These are phyloP conservation scores for Apogon hyalosoma DNA, from an alignment of 2,797 vertebrate genomes.

Conservation along the genomic window DNA sequence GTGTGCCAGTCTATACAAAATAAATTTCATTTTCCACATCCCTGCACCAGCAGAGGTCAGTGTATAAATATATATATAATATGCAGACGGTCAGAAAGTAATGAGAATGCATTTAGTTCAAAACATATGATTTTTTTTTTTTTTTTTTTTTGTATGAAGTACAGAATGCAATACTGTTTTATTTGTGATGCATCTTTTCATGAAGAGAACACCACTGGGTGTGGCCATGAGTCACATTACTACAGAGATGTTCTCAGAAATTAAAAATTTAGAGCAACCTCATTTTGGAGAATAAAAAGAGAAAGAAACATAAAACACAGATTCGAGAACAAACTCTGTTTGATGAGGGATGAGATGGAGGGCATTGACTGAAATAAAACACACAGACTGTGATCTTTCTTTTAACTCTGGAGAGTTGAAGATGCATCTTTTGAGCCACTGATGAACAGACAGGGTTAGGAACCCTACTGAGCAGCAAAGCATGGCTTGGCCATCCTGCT, in stretches of 20 bases:
- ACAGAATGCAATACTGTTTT: too few species aligned
- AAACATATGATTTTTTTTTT: neutral
- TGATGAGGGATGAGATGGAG: conserved; percentile 1
- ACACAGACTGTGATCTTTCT: conserved; percentile 48
- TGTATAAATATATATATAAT: neutral
- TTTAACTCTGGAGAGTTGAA: conserved; percentile 44
- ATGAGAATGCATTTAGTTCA: neutral
- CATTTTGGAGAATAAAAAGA: conserved; percentile 40
- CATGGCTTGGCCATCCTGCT: conserved; percentile 36
- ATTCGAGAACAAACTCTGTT: conserved; percentile 19
- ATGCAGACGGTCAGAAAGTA: neutral
- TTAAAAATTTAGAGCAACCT: conserved; percentile 53
- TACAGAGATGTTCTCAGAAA: conserved; percentile 27
- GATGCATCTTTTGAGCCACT: conserved; percentile 53
- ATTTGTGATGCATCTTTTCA: neutral
- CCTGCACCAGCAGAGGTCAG: conserved; percentile 27
- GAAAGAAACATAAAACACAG: conserved; percentile 48
- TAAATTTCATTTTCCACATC: conserved; percentile 49
- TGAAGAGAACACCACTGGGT: neutral
- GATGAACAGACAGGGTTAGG: conserved; percentile 53
- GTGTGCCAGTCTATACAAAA: conserved; percentile 65
- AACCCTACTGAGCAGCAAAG: conserved; percentile 41
- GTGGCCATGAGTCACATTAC: conserved; percentile 37
- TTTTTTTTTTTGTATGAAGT: neutral
- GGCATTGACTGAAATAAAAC: conserved; percentile 31